phyloP scores from a whole-genome alignment of 2,888 invertebrate genomes.

The Harpalus rubripes region DNA sequence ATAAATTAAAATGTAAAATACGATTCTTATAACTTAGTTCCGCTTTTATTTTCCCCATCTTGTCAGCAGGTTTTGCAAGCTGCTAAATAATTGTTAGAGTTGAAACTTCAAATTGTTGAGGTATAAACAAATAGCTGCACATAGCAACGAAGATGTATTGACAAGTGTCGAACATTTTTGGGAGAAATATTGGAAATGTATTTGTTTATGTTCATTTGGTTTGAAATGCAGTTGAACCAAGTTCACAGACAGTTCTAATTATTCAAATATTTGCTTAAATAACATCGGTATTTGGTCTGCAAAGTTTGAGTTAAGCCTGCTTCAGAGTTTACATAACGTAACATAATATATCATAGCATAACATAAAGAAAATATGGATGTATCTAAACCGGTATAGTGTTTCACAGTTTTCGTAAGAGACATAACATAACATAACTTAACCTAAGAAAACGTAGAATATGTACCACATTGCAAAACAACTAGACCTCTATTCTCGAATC shows the following conservation, averaged over 20 bases:
- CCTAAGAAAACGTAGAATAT: no score
- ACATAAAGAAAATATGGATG: no score
- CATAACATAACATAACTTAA: no score
- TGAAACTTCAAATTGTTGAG: neutral
- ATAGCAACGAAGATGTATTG: neutral
- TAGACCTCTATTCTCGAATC: no score
- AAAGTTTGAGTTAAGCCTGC: neutral
- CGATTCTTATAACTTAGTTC: conserved; percentile 30
- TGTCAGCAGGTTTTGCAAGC: neutral
- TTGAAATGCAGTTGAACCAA: neutral
- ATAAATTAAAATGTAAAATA: conserved; percentile 45
- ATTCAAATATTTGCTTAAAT: neutral
- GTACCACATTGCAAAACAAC: no score
- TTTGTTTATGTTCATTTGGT: neutral
- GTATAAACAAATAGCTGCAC: neutral
- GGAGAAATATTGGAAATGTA: neutral
- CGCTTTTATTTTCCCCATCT: neutral
- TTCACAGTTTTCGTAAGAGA: no score
- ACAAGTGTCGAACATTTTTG: conserved; percentile 5
- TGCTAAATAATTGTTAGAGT: neutral
- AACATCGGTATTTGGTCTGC: neutral
- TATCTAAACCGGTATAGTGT: no score
- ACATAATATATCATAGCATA: no score
- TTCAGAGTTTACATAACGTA: no score
- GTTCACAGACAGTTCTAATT: neutral